phyloP scores from a whole-genome alignment of 2,888 invertebrate genomes.

The Cephus rjabovi region DNA sequence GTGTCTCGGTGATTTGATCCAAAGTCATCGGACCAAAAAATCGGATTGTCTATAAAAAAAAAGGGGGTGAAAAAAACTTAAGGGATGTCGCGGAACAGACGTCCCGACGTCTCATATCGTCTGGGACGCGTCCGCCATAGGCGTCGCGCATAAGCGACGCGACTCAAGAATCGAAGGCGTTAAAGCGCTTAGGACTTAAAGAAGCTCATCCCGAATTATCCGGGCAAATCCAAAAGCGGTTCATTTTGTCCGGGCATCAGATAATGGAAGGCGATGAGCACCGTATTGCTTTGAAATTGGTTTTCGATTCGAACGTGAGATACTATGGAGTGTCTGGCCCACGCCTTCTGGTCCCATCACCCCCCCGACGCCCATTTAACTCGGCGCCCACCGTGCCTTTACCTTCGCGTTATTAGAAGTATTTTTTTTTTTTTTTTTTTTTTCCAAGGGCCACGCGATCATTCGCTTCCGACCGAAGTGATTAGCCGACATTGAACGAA shows the following conservation, averaged over 20 bases:
- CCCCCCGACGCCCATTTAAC: neutral
- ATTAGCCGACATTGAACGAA: neutral
- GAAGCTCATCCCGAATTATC: constrained; percentile 28
- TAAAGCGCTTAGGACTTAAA: constrained; percentile 37
- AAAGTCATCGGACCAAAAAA: no score
- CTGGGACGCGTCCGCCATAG: neutral
- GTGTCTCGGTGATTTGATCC: no score
- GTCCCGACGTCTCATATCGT: neutral
- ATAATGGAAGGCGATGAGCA: constrained; percentile 56
- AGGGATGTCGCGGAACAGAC: neutral
- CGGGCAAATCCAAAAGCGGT: constrained; percentile 44
- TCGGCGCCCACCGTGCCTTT: neutral
- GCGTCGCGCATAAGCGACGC: neutral
- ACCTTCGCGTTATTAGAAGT: constrained; percentile 30
- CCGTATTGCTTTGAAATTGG: constrained; percentile 64
- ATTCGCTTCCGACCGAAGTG: neutral
- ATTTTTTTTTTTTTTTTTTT: constrained; percentile 11
- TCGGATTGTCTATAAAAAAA: no score
- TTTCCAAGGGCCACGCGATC: neutral
- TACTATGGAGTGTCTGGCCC: constrained; percentile 32
- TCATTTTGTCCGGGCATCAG: constrained; percentile 49
- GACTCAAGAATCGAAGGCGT: constrained; percentile 26
- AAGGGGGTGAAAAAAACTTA: neutral
- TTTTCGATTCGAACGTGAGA: constrained; percentile 61
- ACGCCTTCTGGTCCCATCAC: constrained; percentile 12